A percentile compares a stretch with the other conserved stretches of the same genome.
Evolutionary conservation across 2,113 vertebrate genomes (phyloP).

Genomic region (Ptyas mucosa): DNA sequence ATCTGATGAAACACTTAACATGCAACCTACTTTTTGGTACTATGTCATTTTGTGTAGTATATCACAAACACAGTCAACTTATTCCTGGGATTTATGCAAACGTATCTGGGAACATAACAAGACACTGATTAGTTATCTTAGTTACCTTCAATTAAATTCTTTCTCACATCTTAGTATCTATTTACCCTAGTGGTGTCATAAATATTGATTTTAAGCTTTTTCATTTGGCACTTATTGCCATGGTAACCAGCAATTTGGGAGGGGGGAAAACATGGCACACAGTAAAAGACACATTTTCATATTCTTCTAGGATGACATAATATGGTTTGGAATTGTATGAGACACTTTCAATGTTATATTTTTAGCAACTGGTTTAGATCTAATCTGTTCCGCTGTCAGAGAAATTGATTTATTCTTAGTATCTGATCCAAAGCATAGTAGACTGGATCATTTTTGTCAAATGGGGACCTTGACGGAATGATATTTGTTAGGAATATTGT

Average conservation of each 20-base stretch:
- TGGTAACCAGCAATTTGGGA: neutral
- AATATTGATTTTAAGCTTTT: neutral
- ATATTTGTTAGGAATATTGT: neutral
- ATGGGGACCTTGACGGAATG: neutral
- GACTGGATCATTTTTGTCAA: neutral
- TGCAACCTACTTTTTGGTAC: neutral
- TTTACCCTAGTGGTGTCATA: neutral
- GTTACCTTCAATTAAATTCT: neutral
- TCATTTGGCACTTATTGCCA: slow-evolving; percentile 4
- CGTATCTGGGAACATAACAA: neutral
- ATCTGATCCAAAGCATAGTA: neutral
- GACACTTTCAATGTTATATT: slow-evolving; percentile 20
- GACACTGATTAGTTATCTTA: neutral
- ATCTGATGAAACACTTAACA: neutral
- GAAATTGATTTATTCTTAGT: slow-evolving; percentile 4
- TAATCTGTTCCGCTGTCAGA: neutral
- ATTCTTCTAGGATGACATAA: slow-evolving; percentile 16
- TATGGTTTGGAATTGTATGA: slow-evolving; percentile 18
- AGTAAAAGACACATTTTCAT: neutral
- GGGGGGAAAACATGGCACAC: neutral
- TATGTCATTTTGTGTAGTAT: neutral
- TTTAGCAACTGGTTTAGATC: slow-evolving; percentile 18
- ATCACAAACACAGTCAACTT: slow-evolving; percentile 1
- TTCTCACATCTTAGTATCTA: neutral
- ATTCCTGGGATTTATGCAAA: neutral